A percentile compares a stretch with the other conserved stretches of the same genome.
These are phyloP conservation scores for Halictus quadricinctus DNA, from an alignment of 2,888 invertebrate genomes.

Conservation along the genomic window DNA sequence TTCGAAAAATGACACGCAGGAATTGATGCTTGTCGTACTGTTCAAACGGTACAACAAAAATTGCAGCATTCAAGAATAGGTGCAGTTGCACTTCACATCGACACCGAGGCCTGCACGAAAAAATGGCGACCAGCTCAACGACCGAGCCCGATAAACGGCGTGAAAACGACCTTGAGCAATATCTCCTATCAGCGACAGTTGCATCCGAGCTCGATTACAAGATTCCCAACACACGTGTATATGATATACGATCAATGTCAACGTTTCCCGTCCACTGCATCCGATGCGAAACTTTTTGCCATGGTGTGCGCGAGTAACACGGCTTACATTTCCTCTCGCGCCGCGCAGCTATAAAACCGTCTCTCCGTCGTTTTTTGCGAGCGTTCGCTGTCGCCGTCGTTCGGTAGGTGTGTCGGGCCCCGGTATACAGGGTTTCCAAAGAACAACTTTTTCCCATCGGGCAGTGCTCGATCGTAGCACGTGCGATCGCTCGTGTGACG, in stretches of 20 bases:
- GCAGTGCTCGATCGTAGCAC: conserved; percentile 34
- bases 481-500: conserved; percentile 52
- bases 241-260: not conserved
- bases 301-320: not conserved
- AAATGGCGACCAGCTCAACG: not conserved
- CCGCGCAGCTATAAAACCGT: not conserved
- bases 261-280: not conserved
- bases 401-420: conserved; percentile 13
- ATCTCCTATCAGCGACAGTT: not conserved
- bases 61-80: too few relatives aligned
- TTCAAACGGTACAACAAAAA: too few relatives aligned
- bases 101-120: not conserved
- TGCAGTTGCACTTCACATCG: too few relatives aligned
- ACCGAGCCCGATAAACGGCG: not conserved
- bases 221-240: not conserved
- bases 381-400: not conserved
- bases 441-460: conserved; percentile 17
- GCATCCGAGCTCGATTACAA: not conserved
- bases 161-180: not conserved
- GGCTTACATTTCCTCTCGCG: not conserved
- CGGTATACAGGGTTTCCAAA: conserved; percentile 20
- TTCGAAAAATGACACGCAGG: too few relatives aligned
- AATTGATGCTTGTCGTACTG: too few relatives aligned
- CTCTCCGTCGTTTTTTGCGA: not conserved
- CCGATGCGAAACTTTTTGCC: not conserved